Evolutionary conservation across 2,113 vertebrate genomes (phyloP), one percentile per base, ranked within the genome.

Genomic region (Rhinopomastus cyanomelas): DNA sequence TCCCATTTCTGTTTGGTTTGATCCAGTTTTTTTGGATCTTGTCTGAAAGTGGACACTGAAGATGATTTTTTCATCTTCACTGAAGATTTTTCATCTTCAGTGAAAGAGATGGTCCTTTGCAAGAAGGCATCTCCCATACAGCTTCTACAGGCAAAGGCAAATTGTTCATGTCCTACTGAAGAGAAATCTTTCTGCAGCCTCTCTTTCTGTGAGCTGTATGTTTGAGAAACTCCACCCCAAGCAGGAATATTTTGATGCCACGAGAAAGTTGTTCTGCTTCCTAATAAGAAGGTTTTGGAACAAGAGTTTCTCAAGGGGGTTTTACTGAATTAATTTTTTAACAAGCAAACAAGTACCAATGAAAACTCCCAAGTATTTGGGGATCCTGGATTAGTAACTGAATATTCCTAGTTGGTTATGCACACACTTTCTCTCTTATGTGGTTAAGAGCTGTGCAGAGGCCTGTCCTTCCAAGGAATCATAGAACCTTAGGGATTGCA

Each of bases 391-490:
- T 53, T 76, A 88, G 66, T 65, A 92, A 94, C 42, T 67, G 51
- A 89, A 77, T 88, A 89, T 74, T 92, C 82, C 88, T 59, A 56
- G 65, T 94, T 84, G 69, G 81, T 84, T 65, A 61, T 49, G 44
- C 37, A 90, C 81, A 81, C n/a, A 66, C 46, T 60, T 93, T 84
- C 81, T 81, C 46, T 86, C 68, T 94, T 90, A 94, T 12, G 15
- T 91, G 82, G 69, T 80, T 78, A 87, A 86, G 93, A 95, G 90
- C 92, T 95, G 88, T 79, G 51, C 59, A 84, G 59, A 81, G 29
- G 22, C 64, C 60, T 75, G n/a, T 64, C 77, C 72, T 90, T 91
- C 73, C 68, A 88, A 82, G 36, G 84, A 91, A 86, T 77, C n/a
- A n/a, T n/a, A n/a, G n/a, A n/a, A n/a, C n/a, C n/a, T n/a, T n/a